These are phyloP conservation scores for Abramis brama DNA, from an alignment of 2,113 vertebrate species.

Conservation along the genomic window DNA sequence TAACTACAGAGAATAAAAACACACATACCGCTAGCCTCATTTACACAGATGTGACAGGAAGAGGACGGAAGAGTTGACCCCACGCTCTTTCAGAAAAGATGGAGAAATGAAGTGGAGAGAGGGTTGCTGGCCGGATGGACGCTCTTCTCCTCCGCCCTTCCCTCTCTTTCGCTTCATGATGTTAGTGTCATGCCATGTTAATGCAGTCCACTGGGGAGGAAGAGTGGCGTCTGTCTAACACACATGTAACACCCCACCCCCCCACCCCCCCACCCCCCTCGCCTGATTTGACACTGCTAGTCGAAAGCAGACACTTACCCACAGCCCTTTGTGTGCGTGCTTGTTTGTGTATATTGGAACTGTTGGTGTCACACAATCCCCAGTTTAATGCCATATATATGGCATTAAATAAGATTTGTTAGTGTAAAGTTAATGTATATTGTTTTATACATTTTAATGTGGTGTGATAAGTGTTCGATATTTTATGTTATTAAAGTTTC, in stretches of 20 bases:
- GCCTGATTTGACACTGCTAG: not conserved
- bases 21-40: constrained; percentile 81
- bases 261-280: too few relatives aligned
- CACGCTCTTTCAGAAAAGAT: constrained; percentile 30
- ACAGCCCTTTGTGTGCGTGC: not conserved
- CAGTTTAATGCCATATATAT: not conserved
- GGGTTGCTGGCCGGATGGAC: constrained; percentile 57
- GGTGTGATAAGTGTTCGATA: not conserved
- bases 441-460: not conserved
- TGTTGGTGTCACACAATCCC: not conserved
- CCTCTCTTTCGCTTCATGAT: constrained; percentile 31
- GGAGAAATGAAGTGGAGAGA: constrained; percentile 30
- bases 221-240: constrained; percentile 43
- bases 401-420: too few relatives aligned
- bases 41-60: constrained; percentile 75
- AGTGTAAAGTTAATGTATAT: too few relatives aligned
- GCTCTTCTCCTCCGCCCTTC: not conserved
- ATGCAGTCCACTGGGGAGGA: constrained; percentile 27
- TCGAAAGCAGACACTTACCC: not conserved
- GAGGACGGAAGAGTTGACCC: constrained; percentile 33
- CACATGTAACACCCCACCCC: not conserved
- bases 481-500: not conserved
- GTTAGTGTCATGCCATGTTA: constrained; percentile 32
- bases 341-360: not conserved
- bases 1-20: constrained; percentile 81